Percentiles rank a stretch among this genome's conserved stretches.
phyloP scores from a whole-genome alignment of 2,797 vertebrate species.

The Menidia menidia region DNA sequence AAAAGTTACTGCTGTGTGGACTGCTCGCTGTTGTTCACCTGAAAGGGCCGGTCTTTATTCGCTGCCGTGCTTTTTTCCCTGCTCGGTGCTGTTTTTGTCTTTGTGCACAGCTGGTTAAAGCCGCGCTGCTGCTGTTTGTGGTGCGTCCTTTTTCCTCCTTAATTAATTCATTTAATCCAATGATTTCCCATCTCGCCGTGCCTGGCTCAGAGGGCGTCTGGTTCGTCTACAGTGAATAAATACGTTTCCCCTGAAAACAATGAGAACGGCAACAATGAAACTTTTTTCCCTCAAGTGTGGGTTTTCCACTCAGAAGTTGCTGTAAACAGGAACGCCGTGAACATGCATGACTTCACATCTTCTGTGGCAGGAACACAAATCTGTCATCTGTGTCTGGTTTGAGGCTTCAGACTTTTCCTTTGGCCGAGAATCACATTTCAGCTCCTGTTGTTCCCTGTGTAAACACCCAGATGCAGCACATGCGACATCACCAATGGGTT shows the following conservation, averaged over 20 bases:
- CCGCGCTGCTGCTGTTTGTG: constrained; percentile 1
- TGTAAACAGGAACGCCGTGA: constrained; percentile 67
- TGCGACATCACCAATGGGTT: constrained; percentile 31
- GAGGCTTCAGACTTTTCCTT: constrained; percentile 44
- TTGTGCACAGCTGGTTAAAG: constrained; percentile 6
- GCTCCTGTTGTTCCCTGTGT: constrained; percentile 18
- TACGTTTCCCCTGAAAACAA: constrained; percentile 49
- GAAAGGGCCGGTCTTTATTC: constrained; percentile 18
- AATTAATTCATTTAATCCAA: not conserved
- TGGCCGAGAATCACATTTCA: constrained; percentile 15
- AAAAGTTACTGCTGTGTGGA: constrained; percentile 42
- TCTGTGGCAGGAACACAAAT: constrained; percentile 70
- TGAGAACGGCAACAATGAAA: constrained; percentile 49
- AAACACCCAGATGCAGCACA: constrained; percentile 37
- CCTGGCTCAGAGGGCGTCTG: constrained; percentile 10
- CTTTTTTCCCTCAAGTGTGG: constrained; percentile 15
- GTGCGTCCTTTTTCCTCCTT: constrained; percentile 7
- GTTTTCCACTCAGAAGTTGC: constrained; percentile 36
- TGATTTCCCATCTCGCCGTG: not conserved
- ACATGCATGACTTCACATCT: constrained; percentile 68
- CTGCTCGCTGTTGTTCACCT: constrained; percentile 34
- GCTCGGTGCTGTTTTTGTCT: constrained; percentile 6
- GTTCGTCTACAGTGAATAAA: constrained; percentile 11
- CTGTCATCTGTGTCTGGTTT: constrained; percentile 63
- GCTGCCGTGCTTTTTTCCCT: constrained; percentile 20